Base-by-base conservation (phyloP, 2,888 invertebrate species). In the Chironomus riparius region DNA sequence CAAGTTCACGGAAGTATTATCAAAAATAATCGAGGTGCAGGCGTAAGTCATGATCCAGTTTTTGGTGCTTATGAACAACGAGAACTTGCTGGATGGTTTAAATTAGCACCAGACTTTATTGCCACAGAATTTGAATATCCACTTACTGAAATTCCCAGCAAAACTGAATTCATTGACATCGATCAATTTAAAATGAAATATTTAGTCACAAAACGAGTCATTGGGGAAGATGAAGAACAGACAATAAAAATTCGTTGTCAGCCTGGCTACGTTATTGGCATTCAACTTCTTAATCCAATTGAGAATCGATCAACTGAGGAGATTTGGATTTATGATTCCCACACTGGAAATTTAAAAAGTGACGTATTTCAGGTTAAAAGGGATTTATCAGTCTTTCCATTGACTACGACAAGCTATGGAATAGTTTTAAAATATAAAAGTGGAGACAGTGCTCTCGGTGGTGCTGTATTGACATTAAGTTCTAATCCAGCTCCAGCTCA, bases 1-100 rank as follows among this genome's bases (percentile, higher is more conserved):
- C 90, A 89, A 81, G 88, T 96, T 24, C 88, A 89, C 76, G 92
- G 92, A 77, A 92, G 93, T 6, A 85, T 87, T 0, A 91, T 97
- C 77, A 92, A 92, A 81, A 91, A 92, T 78, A 98, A 98, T 82
- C 88, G 88, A 48, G 86, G 91, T 76, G 92, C 95, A 56, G 99
- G 98, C 0, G 91, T 99, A 78, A 90, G 92, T 75, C 98, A 98
- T 81, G 92, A 98, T 84, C 95, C 98, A 0, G 92, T 92, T 61
- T 86, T 97, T 77, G 90, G 93, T 1, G 90, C 91, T 1, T 83
- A 90, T 2, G 92, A 95, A 80, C 97, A 97, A 83, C 87, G 94
- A 81, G 97, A 97, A 85, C 87, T 98, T 71, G 92, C 95, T 0
- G 95, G 96, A 5, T 97, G 97, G 97, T 94, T 96, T 80, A 87